These are phyloP conservation scores for Acronicta psi DNA, from an alignment of 2,888 invertebrate genomes.

Conservation along the genomic window DNA sequence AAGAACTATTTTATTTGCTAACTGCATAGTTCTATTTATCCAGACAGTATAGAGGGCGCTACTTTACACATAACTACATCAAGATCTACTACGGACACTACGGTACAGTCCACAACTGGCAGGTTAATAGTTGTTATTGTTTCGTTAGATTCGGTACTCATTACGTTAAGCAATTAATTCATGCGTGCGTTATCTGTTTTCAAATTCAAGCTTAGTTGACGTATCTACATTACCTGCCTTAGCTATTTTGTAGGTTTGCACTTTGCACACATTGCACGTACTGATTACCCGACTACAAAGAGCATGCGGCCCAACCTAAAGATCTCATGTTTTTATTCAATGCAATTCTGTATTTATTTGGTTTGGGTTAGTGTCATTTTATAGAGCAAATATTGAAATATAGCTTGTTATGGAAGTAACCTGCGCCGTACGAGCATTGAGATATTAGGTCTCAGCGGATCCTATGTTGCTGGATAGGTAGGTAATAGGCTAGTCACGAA, in stretches of 20 bases:
- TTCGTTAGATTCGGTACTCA: constrained; percentile 22
- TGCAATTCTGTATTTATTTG: no score
- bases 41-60: constrained; percentile 49
- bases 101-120: no score
- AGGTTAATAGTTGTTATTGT: constrained; percentile 43
- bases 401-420: neutral
- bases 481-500: constrained; percentile 64
- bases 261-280: no score
- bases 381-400: constrained; percentile 11
- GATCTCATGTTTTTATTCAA: neutral
- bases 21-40: no score
- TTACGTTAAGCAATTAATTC: constrained; percentile 10
- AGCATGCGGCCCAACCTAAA: neutral
- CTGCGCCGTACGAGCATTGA: neutral
- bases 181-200: constrained; percentile 13
- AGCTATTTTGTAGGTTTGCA: no score
- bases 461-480: constrained; percentile 53
- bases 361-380: constrained; percentile 54
- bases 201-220: neutral
- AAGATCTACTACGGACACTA: no score
- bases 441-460: constrained; percentile 22
- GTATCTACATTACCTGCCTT: no score
- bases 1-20: no score
- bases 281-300: no score
- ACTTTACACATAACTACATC: constrained; percentile 32